These are phyloP conservation scores for Anastrepha obliqua DNA, from an alignment of 1,140 invertebrate genomes.

Conservation along the genomic window DNA sequence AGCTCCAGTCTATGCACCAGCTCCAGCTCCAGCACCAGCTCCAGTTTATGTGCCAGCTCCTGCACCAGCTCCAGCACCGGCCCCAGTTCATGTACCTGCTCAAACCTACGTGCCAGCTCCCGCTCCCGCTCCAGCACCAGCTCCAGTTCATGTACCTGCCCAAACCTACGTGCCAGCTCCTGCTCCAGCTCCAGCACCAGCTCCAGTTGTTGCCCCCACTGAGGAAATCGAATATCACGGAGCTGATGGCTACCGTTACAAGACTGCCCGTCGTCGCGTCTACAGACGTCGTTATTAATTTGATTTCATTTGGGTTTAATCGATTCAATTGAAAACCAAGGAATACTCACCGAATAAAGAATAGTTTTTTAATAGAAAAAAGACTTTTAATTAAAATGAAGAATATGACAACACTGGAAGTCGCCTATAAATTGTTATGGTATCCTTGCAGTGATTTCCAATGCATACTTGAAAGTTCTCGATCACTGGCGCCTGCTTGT, in stretches of 20 bases:
- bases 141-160: background rate
- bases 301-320: conserved; percentile 3
- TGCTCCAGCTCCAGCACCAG: conserved; percentile 5
- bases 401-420: too few species aligned
- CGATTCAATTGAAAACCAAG: background rate
- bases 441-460: too few species aligned
- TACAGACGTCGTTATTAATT: conserved; percentile 65
- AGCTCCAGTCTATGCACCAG: conserved; percentile 14
- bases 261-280: conserved; percentile 63
- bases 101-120: background rate
- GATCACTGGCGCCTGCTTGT: too few species aligned
- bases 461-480: too few species aligned
- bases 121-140: conserved; percentile 8
- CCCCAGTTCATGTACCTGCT: conserved; percentile 54
- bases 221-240: conserved; percentile 55
- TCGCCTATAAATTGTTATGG: too few species aligned
- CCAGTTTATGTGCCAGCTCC: conserved; percentile 40
- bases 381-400: background rate
- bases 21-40: conserved; percentile 59
- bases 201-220: background rate
- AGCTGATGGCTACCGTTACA: conserved; percentile 57
- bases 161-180: conserved; percentile 45
- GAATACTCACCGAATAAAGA: conserved; percentile 25
- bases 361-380: background rate
- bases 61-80: conserved; percentile 53